Base-by-base conservation (phyloP, 1,140 invertebrate species). In the Listronotus bonariensis region DNA sequence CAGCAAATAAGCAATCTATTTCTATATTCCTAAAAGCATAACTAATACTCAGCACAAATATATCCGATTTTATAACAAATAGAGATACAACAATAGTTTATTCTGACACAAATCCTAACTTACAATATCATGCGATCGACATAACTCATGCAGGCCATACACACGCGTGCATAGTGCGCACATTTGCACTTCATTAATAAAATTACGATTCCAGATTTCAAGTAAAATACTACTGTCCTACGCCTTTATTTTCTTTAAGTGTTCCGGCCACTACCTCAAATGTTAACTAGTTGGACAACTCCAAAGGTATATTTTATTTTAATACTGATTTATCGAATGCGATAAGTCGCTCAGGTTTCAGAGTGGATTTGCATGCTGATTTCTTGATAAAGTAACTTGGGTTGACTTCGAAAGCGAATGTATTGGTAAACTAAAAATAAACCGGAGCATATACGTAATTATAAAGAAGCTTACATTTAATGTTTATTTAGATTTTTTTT, bases 151-250 rank as follows among this genome's bases (percentile, higher is more conserved):
- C 34, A 26, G 46, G 32, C 32, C 42, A 61, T 49, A 67, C 41
- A 66, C 26, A 59, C 63, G 52, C 63, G 49, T 62, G 63, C 56
- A 56, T 54, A 52, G 36, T 51, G 51, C 46, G 53, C 45, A 69
- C 52, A 58, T 64, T 69, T 64, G 59, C 67, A 67, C 65, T 54
- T 67, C 65, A 63, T 68, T 63, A 59, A 63, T 64, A 55, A 64
- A 68, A 68, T 64, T 68, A 63, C 60, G 58, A 59, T 63, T 58
- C 49, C 34, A 63, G 55, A 68, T 68, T 63, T 54, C 40, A 17
- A 56, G 60, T 68, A 59, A 59, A 58, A 68, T 57, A 59, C 52
- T 45, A 43, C 41, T 52, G 40, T 55, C 46, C 40, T 42, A 31
- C 20, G 51, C 36, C 31, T 51, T 65, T 65, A 58, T 58, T 63